phyloP scores from a whole-genome alignment of 1,140 invertebrate genomes.

The Leptinotarsa texana region DNA sequence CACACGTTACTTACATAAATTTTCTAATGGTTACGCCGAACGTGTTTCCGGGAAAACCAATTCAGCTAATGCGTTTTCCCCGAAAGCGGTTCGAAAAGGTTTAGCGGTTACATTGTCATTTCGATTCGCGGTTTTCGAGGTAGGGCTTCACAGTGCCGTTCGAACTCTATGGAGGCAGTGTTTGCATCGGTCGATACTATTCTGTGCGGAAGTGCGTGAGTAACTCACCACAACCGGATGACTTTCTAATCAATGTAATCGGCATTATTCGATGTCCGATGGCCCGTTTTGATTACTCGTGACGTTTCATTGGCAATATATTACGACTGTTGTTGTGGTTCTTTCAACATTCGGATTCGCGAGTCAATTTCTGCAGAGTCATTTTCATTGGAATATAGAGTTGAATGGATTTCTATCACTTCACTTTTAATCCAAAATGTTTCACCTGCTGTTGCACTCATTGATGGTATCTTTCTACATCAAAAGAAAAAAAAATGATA shows the following conservation, averaged over 20 bases:
- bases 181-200: neutral
- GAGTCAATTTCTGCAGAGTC: no score
- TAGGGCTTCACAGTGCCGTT: neutral
- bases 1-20: neutral
- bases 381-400: no score
- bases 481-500: no score
- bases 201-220: neutral
- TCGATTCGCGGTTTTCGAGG: neutral
- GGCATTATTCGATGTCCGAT: neutral
- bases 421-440: no score
- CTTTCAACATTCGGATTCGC: no score
- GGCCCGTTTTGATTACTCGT: neutral
- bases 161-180: neutral
- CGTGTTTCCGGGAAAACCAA: conserved; percentile 1
- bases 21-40: neutral
- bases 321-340: no score
- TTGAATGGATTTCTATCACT: no score
- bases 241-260: neutral
- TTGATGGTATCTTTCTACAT: no score
- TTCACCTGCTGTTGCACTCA: no score
- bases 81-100: conserved; percentile 7
- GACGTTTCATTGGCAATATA: no score
- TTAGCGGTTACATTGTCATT: conserved; percentile 5
- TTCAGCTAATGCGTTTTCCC: neutral
- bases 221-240: conserved; percentile 2